Conservation (phyloP, 2,797 vertebrate species). For the Brachyalestes nurse region DNA sequence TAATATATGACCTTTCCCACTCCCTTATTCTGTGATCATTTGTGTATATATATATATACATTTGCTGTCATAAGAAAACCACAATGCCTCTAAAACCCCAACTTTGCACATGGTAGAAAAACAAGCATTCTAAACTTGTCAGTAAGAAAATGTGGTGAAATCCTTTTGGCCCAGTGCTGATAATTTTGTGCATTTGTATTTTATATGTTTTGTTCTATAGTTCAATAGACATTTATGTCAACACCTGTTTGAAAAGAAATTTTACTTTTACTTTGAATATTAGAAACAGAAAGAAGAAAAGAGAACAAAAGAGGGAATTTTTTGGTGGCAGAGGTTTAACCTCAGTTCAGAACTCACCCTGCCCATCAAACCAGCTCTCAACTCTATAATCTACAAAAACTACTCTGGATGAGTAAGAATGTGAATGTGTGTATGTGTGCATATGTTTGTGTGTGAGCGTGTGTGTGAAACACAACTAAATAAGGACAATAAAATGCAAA, state of each 20-base stretch:
- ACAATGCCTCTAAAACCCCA: too few species aligned
- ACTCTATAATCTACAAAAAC: neutral
- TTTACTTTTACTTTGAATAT: neutral
- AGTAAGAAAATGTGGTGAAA: too few species aligned
- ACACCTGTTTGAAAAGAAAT: neutral
- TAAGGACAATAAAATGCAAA: conserved; percentile 46
- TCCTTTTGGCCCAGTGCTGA: too few species aligned
- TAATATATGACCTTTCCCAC: too few species aligned
- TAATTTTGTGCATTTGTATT: neutral
- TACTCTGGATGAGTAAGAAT: neutral
- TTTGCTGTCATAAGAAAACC: too few species aligned
- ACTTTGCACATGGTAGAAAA: too few species aligned
- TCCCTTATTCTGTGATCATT: too few species aligned
- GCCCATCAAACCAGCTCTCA: conserved; percentile 14
- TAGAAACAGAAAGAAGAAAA: neutral
- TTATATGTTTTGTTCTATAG: neutral
- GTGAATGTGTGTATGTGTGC: conserved; percentile 35
- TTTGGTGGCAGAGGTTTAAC: conserved; percentile 12
- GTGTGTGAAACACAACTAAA: conserved; percentile 23
- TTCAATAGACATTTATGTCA: neutral
- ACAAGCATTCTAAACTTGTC: too few species aligned
- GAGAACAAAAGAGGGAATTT: neutral
- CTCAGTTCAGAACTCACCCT: conserved; percentile 3
- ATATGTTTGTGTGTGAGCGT: conserved; percentile 31
- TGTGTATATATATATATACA: too few species aligned